phyloP scores from a whole-genome alignment of 2,113 vertebrate species.

The pig (Sus scrofa) region DNA sequence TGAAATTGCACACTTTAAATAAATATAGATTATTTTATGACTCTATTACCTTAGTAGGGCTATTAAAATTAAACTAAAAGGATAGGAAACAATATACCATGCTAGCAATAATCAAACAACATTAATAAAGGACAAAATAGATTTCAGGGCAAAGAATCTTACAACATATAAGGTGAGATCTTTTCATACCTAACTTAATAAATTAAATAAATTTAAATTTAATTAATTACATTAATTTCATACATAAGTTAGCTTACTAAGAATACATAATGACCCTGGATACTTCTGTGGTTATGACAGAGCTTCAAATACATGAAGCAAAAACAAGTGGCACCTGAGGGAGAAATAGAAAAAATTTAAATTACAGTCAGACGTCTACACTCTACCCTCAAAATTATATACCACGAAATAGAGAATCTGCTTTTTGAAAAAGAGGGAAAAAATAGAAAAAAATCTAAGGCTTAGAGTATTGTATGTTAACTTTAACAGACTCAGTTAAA shows the following conservation, averaged over 20 bases:
- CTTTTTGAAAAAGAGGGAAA: neutral
- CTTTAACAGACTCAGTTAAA: conserved; percentile 8
- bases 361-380: neutral
- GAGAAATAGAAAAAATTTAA: neutral
- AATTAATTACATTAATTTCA: too few species aligned
- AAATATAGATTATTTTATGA: neutral
- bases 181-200: neutral
- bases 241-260: neutral
- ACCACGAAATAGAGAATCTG: neutral
- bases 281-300: neutral
- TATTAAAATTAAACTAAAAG: neutral
- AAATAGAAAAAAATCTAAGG: neutral
- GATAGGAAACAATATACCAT: neutral
- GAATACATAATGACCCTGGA: neutral
- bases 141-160: neutral
- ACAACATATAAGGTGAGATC: neutral
- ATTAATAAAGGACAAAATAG: conserved; percentile 2
- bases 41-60: neutral
- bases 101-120: neutral
- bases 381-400: neutral
- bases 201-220: too few species aligned
- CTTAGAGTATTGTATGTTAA: neutral
- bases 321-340: neutral
- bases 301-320: neutral
- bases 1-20: neutral